phyloP scores from a whole-genome alignment of 1,140 invertebrate species.

The Drosophila arizonae region DNA sequence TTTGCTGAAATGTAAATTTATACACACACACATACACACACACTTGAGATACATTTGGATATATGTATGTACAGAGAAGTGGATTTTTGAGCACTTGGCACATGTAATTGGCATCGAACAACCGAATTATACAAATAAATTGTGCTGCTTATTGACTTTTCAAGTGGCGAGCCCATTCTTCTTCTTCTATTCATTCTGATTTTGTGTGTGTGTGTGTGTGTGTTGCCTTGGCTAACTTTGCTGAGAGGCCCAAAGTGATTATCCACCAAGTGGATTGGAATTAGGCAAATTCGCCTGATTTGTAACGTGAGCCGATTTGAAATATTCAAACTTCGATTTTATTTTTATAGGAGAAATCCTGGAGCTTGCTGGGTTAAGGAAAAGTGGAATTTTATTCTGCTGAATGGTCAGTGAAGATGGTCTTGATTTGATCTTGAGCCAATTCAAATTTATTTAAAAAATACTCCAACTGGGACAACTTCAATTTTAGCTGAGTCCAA shows the following conservation, averaged over 20 bases:
- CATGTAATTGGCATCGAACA: slow-evolving; percentile 58
- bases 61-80: slow-evolving; percentile 12
- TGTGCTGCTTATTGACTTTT: slow-evolving; percentile 35
- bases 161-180: slow-evolving; percentile 38
- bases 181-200: not conserved
- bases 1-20: slow-evolving; percentile 65
- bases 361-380: not conserved
- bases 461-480: too few relatives aligned
- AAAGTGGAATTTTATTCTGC: too few relatives aligned
- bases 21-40: slow-evolving; percentile 16
- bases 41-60: not conserved
- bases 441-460: too few relatives aligned
- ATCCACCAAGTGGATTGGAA: slow-evolving; percentile 15
- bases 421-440: too few relatives aligned
- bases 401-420: too few relatives aligned
- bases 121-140: slow-evolving; percentile 35
- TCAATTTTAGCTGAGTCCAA: not conserved
- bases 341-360: not conserved
- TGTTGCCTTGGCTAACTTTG: slow-evolving; percentile 27
- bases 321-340: not conserved
- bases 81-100: slow-evolving; percentile 44
- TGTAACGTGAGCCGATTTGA: not conserved
- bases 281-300: slow-evolving; percentile 2
- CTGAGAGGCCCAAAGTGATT: not conserved
- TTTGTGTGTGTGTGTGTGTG: not conserved